phyloP scores from a whole-genome alignment of 2,113 vertebrate genomes.

The Anguilla rostrata region DNA sequence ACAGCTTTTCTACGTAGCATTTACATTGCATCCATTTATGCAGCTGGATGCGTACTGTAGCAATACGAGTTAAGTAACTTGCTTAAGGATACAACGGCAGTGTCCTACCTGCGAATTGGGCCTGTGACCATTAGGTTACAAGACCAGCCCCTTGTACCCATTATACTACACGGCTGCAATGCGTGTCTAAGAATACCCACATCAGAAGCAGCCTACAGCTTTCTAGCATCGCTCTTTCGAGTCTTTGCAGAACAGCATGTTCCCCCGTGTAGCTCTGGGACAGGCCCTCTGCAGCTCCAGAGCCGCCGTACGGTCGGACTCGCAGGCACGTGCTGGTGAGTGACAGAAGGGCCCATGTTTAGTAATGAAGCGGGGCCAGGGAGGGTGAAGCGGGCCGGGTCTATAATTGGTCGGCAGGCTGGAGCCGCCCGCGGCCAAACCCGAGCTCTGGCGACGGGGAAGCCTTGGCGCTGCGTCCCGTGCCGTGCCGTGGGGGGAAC shows the following conservation, averaged over 20 bases:
- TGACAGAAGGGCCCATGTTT: slow-evolving; percentile 28
- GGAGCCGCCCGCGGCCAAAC: neutral
- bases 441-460: neutral
- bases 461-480: neutral
- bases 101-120: no score
- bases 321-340: neutral
- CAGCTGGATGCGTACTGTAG: no score
- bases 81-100: no score
- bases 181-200: no score
- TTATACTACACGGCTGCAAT: no score
- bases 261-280: neutral
- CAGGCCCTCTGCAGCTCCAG: neutral
- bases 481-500: neutral
- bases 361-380: slow-evolving; percentile 15
- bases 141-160: no score
- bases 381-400: neutral
- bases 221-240: neutral
- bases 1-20: no score
- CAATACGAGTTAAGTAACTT: no score
- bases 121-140: no score
- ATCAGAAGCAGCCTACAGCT: neutral
- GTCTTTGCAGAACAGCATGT: neutral
- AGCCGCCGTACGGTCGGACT: neutral
- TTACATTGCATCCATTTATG: no score
- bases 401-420: neutral